Base-by-base conservation (phyloP, 2,797 vertebrate species). In the Anniella stebbinsi region DNA sequence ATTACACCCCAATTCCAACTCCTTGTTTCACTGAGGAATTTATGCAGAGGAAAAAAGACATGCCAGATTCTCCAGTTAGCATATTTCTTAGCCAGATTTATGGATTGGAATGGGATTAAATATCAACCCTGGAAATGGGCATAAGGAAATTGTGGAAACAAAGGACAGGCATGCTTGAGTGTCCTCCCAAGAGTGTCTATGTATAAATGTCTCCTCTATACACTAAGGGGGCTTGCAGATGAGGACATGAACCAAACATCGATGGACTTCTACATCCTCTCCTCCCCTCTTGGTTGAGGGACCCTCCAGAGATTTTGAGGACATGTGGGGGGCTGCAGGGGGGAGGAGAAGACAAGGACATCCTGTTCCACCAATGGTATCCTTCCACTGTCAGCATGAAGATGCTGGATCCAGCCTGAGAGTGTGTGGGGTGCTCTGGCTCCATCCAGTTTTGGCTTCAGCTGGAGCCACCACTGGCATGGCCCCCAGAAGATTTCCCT, bases 111-210 rank as follows among this genome's bases (percentile, higher is more conserved):
- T 87, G 88, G 83, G 70, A 89, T 15, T 93, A 84, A 17, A 80
- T 11, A 80, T 82, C 88, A 48, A 87, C 63, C 92, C 90, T 84
- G 23, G 72, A 75, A 25, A 30, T 13, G 8, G 57, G 60, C 30
- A 76, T 36, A 25, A 11, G 86, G 91, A 77, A 67, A 75, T 45
- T 45, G 67, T 72, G 17, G 67, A n/a, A 88, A 72, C 51, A 54
- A 51, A 72, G 33, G 51, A 5, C 0, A 21, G 48, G 28, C 54
- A 51, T 21, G 77, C 48, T 80, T 54, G 33, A 45, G 25, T 25
- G 25, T 76, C 41, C 25, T 11, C 82, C 25, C 38, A 85, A 45
- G 48, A 17, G 69, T 36, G 7, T 80, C 2, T 80, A 23, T n/a
- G 51, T 51, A 9, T 54, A 54, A 1, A 12, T 10, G 9, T 80